A percentile compares a stretch with the other conserved stretches of the same genome.
Conservation (phyloP, 2,888 invertebrate species). For the Epistrophella euchroma region DNA sequence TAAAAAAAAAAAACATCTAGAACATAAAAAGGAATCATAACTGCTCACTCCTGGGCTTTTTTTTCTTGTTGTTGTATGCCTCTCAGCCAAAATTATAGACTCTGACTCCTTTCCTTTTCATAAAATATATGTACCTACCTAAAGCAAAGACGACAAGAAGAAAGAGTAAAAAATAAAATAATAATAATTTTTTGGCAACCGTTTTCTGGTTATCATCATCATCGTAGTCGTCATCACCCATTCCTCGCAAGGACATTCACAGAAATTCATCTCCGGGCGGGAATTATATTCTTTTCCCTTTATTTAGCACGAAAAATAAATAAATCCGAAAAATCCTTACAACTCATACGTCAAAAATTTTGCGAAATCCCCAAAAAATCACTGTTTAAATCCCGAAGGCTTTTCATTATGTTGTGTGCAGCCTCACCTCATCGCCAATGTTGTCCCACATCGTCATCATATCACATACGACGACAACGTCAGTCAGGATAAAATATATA, state of each 20-base stretch:
- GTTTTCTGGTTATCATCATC: conserved; percentile 30
- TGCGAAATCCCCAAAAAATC: conserved; percentile 67
- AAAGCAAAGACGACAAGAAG: conserved; percentile 28
- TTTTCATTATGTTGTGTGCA: conserved; percentile 65
- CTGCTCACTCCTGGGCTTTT: conserved; percentile 51
- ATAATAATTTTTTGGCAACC: conserved; percentile 50
- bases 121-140: too few relatives aligned
- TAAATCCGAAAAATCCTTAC: conserved; percentile 64
- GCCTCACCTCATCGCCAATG: conserved; percentile 37
- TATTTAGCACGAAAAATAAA: conserved; percentile 69
- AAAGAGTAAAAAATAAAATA: conserved; percentile 15
- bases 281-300: conserved; percentile 71
- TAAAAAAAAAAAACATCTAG: background rate
- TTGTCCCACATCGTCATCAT: conserved; percentile 64
- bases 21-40: conserved; percentile 72
- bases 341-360: conserved; percentile 73
- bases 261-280: conserved; percentile 75
- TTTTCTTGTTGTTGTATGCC: background rate
- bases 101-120: conserved; percentile 28
- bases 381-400: conserved; percentile 69
- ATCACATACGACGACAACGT: conserved; percentile 54
- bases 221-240: conserved; percentile 11
- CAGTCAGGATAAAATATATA: conserved; percentile 46
- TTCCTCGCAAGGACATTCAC: conserved; percentile 31
- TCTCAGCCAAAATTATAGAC: conserved; percentile 58